These are phyloP conservation scores for Ondatra zibethicus DNA, from an alignment of 2,113 vertebrate species.

Conservation along the genomic window DNA sequence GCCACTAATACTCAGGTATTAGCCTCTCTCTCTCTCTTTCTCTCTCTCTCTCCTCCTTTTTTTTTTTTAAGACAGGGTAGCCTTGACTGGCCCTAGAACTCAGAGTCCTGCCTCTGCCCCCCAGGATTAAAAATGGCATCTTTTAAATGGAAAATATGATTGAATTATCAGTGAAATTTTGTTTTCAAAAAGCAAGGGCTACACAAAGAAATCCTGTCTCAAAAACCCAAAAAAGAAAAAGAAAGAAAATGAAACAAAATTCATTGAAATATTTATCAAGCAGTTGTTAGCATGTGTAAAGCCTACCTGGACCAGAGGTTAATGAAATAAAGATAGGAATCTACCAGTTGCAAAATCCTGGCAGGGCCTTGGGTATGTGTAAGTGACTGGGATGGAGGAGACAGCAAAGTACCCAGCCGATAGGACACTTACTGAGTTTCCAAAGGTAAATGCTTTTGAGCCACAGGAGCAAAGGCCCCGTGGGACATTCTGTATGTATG, in stretches of 20 bases:
- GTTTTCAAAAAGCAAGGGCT: too few relatives aligned
- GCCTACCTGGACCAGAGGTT: background rate
- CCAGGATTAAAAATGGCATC: background rate
- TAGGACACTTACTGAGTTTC: background rate
- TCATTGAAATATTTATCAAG: background rate
- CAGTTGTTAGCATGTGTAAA: too few relatives aligned
- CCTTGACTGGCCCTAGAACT: background rate
- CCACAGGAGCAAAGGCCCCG: background rate
- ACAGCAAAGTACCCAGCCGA: accelerated
- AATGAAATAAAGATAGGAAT: accelerated
- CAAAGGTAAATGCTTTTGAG: too few relatives aligned
- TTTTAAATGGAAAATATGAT: background rate
- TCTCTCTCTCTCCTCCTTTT: too few relatives aligned
- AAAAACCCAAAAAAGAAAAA: too few relatives aligned
- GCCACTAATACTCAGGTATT: background rate
- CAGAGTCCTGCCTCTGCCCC: background rate
- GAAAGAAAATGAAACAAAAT: too few relatives aligned
- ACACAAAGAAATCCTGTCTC: too few relatives aligned
- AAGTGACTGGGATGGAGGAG: background rate
- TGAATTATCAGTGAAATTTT: background rate
- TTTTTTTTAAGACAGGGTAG: background rate
- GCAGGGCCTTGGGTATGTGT: background rate
- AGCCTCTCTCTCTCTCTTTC: too few relatives aligned
- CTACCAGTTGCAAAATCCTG: background rate
- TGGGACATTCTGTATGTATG: background rate